Evolutionary conservation across 2,113 vertebrate genomes (phyloP), one percentile per base, ranked within the genome.

Genomic region (Micronycteris hirsuta): DNA sequence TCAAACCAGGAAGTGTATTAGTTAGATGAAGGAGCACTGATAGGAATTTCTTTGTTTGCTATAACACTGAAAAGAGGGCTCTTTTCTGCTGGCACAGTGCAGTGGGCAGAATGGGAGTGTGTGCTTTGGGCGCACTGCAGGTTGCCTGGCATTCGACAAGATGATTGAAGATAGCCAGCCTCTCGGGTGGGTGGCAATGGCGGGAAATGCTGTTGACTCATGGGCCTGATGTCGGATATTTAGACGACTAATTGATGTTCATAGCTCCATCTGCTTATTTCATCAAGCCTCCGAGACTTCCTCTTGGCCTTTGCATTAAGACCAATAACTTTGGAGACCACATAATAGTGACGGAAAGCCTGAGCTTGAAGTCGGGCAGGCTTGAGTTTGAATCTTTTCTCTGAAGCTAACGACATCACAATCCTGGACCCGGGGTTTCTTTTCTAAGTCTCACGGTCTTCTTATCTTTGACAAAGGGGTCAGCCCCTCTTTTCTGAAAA

Each of bases 251-350:
- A 80, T 54, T 78, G 68, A 93, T 89, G 78, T 78, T 93, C 43
- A 33, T 43, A 87, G 45, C 26, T 76, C 81, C 22, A 67, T 92
- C 63, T 92, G 56, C 49, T 93, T 43, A 67, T 94, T 89, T 93
- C 47, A 85, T 88, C 73, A 68, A 88, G 17, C 41, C 71, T 61
- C 13, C 2, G 54, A 86, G 45, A 91, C 68, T 93, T 87, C 49
- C 71, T 91, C 36, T 43, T 58, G 38, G 73, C 73, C 74, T 92
- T 52, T n/a, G 5, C 8, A 67, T 71, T 38, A 85, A 93, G 81
- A 96, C 92, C 91, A 91, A 10, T 88, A 49, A 68, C 36, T 85
- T 41, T 52, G 58, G 56, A 97, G n/a, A 86, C 38, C 80, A 5
- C 24, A 24, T 65, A 54, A 77, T 47, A 41, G 3, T 74, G 43